Conservation (phyloP, 2,888 invertebrate species). For the Chrysotoxum bicinctum region DNA sequence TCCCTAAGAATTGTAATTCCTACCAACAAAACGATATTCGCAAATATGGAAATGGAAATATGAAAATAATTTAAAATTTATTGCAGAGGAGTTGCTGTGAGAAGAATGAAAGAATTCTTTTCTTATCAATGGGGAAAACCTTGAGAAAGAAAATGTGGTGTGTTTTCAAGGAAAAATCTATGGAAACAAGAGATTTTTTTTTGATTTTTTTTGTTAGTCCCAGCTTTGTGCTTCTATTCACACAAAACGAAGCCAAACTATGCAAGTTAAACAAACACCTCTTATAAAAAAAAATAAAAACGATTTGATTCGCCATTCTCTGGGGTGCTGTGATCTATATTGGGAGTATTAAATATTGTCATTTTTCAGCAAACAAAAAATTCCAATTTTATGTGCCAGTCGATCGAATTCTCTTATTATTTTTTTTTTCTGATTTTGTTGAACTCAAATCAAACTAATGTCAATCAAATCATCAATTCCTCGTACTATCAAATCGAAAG, state of each 20-base stretch:
- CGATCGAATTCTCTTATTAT: neutral
- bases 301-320: neutral
- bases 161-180: constrained; percentile 5
- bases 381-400: neutral
- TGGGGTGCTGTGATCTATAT: neutral
- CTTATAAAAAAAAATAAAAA: constrained; percentile 3
- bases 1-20: constrained; percentile 19
- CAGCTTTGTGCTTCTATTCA: neutral
- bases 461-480: constrained; percentile 38
- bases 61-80: constrained; percentile 29
- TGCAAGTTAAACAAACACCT: constrained; percentile 27
- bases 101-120: neutral
- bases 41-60: constrained; percentile 36
- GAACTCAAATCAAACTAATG: constrained; percentile 19
- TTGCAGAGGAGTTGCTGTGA: neutral
- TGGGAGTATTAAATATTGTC: neutral
- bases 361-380: neutral
- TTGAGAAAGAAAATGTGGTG: neutral
- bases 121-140: constrained; percentile 18
- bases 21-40: constrained; percentile 4
- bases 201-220: neutral
- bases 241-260: constrained; percentile 51
- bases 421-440: neutral
- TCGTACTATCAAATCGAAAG: constrained; percentile 6
- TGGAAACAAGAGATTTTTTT: constrained; percentile 11